These are phyloP conservation scores for Pandemis corylana DNA, from an alignment of 2,888 invertebrate species.

Conservation along the genomic window DNA sequence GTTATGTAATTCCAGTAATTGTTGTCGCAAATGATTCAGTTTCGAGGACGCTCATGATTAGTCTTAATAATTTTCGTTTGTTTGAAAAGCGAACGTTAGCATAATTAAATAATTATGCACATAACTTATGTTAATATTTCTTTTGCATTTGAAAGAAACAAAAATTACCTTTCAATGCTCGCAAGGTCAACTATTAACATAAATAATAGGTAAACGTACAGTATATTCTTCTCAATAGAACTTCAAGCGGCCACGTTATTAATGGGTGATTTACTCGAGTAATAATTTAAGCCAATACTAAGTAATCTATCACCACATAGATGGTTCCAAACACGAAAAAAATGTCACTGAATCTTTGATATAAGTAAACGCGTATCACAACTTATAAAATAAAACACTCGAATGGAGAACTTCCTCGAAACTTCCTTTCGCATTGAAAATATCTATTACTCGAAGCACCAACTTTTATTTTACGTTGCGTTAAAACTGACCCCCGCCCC, in stretches of 20 bases:
- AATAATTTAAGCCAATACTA: not conserved
- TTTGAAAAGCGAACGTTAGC: constrained; percentile 2
- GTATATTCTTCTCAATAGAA: not conserved
- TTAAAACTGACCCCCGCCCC: constrained; percentile 32
- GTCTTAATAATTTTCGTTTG: constrained; percentile 17
- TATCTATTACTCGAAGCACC: not conserved
- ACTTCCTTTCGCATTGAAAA: not conserved
- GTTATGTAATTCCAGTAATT: constrained; percentile 10
- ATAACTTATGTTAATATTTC: not conserved
- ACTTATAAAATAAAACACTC: no score
- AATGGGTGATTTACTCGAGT: not conserved
- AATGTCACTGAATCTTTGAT: not conserved
- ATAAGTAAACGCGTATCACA: no score
- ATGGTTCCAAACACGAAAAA: not conserved
- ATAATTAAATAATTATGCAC: not conserved
- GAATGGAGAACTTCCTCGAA: not conserved
- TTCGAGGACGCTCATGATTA: constrained; percentile 19
- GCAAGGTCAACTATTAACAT: not conserved
- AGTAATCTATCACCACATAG: not conserved
- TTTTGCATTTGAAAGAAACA: not conserved
- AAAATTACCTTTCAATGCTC: not conserved
- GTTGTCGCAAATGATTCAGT: constrained; percentile 25
- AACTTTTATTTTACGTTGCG: constrained; percentile 24
- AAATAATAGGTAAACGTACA: not conserved
- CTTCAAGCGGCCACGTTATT: not conserved